phyloP scores from a whole-genome alignment of 1,140 invertebrate species.

The Batillaria attramentaria region DNA sequence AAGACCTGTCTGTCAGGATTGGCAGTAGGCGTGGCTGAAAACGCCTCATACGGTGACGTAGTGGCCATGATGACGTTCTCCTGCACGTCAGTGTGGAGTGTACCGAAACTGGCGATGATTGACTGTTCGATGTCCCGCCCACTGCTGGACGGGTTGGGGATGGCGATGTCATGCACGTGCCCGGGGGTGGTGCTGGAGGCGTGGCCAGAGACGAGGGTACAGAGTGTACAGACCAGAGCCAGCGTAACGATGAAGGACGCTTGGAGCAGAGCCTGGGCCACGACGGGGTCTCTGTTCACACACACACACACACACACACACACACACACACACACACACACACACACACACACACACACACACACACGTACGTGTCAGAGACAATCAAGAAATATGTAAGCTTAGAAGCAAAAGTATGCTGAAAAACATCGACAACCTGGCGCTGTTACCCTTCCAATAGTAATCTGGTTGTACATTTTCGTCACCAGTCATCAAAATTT shows the following conservation, averaged over 20 bases:
- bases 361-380: not conserved
- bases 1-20: not conserved
- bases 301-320: not conserved
- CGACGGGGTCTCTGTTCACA: not conserved
- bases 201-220: slow-evolving; percentile 1
- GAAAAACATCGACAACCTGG: too few species aligned
- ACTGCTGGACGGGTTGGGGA: not conserved
- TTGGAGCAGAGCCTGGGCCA: slow-evolving; percentile 1
- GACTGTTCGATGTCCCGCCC: not conserved
- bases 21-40: not conserved
- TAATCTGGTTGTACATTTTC: too few species aligned
- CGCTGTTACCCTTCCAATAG: too few species aligned
- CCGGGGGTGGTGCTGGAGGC: not conserved
- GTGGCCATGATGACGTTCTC: slow-evolving; percentile 15
- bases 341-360: not conserved
- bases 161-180: not conserved
- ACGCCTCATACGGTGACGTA: not conserved
- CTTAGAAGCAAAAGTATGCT: too few species aligned
- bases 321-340: not conserved
- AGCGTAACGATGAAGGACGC: not conserved
- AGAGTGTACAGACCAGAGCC: not conserved
- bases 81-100: not conserved
- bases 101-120: not conserved
- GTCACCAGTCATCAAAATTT: too few species aligned
- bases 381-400: too few species aligned